Evolutionary conservation across 1,140 invertebrate genomes (phyloP).

Genomic region (Pararge aegeria): DNA sequence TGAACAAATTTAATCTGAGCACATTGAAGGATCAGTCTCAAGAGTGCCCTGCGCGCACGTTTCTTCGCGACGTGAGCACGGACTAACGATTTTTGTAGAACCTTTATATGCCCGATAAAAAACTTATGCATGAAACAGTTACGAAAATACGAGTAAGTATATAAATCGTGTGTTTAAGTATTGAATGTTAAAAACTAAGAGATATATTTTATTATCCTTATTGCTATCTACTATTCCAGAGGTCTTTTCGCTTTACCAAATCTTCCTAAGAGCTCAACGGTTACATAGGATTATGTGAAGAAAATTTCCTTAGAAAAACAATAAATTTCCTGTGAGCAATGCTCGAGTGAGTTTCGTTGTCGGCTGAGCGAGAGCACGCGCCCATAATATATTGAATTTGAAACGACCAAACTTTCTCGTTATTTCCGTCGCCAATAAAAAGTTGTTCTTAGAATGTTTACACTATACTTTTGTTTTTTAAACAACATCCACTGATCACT

Average conservation of each 20-base stretch:
- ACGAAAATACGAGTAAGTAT: constrained; percentile 5
- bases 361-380: constrained; percentile 75
- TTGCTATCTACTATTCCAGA: neutral
- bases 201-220: too few species aligned
- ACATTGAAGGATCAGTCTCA: constrained; percentile 72
- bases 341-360: constrained; percentile 77
- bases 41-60: constrained; percentile 65
- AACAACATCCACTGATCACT: too few species aligned
- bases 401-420: constrained; percentile 78
- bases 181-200: too few species aligned
- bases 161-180: neutral
- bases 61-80: constrained; percentile 57
- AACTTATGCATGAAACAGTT: constrained; percentile 51
- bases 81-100: constrained; percentile 69
- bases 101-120: constrained; percentile 61
- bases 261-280: neutral
- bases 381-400: constrained; percentile 79
- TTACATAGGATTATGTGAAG: constrained; percentile 47
- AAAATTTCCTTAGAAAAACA: constrained; percentile 79
- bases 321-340: constrained; percentile 76
- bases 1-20: constrained; percentile 77
- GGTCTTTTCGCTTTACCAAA: neutral
- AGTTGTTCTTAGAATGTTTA: constrained; percentile 74
- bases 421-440: constrained; percentile 66
- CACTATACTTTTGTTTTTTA: constrained; percentile 55